Percentiles rank a stretch among this genome's conserved stretches.
Conservation (phyloP, 2,113 vertebrate species). For the Tragelaphus imberbis region DNA sequence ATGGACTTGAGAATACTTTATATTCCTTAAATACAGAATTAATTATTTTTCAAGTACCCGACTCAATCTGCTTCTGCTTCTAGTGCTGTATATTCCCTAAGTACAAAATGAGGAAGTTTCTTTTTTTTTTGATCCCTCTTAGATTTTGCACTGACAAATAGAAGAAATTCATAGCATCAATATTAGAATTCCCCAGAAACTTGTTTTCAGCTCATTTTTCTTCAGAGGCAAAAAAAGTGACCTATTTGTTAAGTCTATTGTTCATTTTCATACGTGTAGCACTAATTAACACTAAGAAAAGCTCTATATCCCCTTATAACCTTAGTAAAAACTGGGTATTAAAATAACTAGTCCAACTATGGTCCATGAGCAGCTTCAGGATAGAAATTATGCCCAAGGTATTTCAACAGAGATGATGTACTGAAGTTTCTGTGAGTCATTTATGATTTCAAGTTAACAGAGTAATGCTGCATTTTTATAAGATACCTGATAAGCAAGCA, state of each 20-base stretch:
- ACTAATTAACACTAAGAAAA: slow-evolving; percentile 47
- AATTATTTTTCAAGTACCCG: slow-evolving; percentile 55
- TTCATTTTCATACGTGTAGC: slow-evolving; percentile 11
- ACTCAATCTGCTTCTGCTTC: slow-evolving; percentile 32
- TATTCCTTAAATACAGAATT: slow-evolving; percentile 47
- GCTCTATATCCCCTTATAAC: background rate
- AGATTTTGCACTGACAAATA: slow-evolving; percentile 33
- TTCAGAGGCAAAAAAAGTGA: slow-evolving; percentile 37
- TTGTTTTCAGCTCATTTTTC: background rate
- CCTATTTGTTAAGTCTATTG: slow-evolving; percentile 50
- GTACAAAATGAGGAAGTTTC: background rate
- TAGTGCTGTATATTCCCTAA: slow-evolving; percentile 36
- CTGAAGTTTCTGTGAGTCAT: background rate
- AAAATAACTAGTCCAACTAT: background rate
- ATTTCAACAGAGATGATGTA: background rate
- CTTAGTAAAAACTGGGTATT: slow-evolving; percentile 23
- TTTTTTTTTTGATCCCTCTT: slow-evolving; percentile 6
- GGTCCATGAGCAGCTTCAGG: background rate
- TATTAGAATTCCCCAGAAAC: slow-evolving; percentile 32
- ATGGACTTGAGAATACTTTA: slow-evolving; percentile 43
- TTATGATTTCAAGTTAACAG: background rate
- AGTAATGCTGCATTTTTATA: background rate
- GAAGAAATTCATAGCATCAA: slow-evolving; percentile 17
- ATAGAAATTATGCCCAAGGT: background rate
- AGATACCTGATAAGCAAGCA: background rate